Evolutionary conservation across 2,888 invertebrate genomes (phyloP), one percentile per base, ranked within the genome.

Genomic region (Andrena flavipes): DNA sequence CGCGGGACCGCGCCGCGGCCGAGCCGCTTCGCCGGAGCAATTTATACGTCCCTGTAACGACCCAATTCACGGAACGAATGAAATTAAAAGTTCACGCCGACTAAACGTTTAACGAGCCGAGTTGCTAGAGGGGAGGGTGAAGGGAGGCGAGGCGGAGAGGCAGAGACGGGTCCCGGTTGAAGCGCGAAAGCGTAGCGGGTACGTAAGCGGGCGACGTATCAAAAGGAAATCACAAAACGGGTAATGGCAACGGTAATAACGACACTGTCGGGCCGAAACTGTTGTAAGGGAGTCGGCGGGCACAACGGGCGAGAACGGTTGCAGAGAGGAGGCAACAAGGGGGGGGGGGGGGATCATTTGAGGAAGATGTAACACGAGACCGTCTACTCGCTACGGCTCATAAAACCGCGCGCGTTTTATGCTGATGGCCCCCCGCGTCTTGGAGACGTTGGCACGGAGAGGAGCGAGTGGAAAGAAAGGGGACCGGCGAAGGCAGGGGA

Each of bases 351-450:
- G 77, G 74, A 87, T 86, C 88, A 89, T 91, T 92, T 88, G 88
- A 91, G 87, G 90, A 90, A 91, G 91, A 92, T 90, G 91, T 92
- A 92, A 93, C 90, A 88, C 90, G 91, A 90, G 89, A 90, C 88
- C 88, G 89, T 90, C 91, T 90, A 91, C 89, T 89, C 88, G 91
- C 88, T 90, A 93, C 91, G 92, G 91, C 90, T 92, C 93, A 91
- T 93, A 93, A 93, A 93, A 91, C 91, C 86, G 87, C 90, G 87
- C 90, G 87, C 92, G 89, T 92, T 93, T 93, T 93, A 93, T 92
- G 93, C 92, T 93, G 93, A 93, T 93, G 92, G 92, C 6, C 42
- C 7, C 85, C 79, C 83, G 82, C 86, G 89, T 89, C 87, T 88
- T 78, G 87, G 77, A 84, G 90, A 90, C 90, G 91, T 92, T 90